Percentiles rank a stretch among this genome's conserved stretches.
phyloP scores from a whole-genome alignment of 2,797 vertebrate species.

The Chaetophractus vellerosus region DNA sequence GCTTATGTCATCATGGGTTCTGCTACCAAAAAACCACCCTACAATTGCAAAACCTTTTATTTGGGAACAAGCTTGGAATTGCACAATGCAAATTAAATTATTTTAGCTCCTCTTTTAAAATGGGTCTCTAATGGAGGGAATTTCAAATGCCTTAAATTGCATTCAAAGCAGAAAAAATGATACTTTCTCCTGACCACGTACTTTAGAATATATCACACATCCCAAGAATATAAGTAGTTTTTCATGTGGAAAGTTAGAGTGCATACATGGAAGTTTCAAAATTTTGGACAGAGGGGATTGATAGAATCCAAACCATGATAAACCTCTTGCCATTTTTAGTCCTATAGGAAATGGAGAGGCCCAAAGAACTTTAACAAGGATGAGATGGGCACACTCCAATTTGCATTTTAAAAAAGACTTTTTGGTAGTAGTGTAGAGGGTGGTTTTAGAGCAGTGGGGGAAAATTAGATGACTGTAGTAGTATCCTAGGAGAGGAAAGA shows the following conservation, averaged over 20 bases:
- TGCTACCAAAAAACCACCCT: background rate
- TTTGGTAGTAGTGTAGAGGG: background rate
- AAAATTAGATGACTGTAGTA: background rate
- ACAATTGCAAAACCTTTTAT: background rate
- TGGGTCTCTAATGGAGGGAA: background rate
- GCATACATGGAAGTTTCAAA: background rate
- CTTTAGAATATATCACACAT: background rate
- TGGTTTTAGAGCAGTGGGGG: conserved; percentile 4
- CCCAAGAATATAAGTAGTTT: background rate
- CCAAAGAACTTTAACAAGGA: background rate
- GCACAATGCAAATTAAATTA: background rate
- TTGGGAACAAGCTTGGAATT: background rate
- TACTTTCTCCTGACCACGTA: background rate
- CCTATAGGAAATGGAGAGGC: background rate
- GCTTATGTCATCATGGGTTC: background rate
- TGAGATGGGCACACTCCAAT: background rate
- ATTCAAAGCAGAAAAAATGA: conserved; percentile 4
- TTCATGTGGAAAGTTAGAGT: background rate
- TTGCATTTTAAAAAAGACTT: background rate
- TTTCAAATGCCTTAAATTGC: conserved; percentile 38
- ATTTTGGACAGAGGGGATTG: background rate
- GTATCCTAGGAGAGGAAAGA: background rate
- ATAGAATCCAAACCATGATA: background rate
- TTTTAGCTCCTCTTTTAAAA: conserved; percentile 42
- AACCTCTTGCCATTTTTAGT: conserved; percentile 35